Evolutionary conservation across 2,113 vertebrate genomes (phyloP), one percentile per base, ranked within the genome.

Genomic region (Heterotis niloticus): DNA sequence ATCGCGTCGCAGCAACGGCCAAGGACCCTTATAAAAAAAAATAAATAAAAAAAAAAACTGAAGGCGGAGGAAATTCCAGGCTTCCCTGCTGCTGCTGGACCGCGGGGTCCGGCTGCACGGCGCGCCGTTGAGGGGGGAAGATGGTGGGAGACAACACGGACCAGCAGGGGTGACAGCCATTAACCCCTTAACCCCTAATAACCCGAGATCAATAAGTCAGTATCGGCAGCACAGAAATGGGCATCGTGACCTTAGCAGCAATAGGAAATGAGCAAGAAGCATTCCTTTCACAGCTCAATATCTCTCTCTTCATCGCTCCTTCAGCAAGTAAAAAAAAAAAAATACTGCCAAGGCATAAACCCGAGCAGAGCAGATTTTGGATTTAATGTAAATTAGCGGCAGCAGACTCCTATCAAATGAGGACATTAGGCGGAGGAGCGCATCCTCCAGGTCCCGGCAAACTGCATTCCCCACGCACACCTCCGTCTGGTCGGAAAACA

Each of bases 111-210:
- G 12, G 10, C 12, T 29, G 69, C 29, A 10, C 16, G 20, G 66
- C 44, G 67, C 67, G 44, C 44, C 67, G 20, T 70, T 26, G 18
- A 29, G 26, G 34, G 54, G 23, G 28, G 51, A 17, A 57, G 52
- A 17, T 54, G 34, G 17, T 17, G 9, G 34, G 54, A 59, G 74
- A 64, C 56, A 16, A 62, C 92, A 93, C 26, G 52, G 60, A 34
- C 28, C 28, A 18, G 28, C 59, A 29, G 29, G 60, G 28, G 23
- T 17, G 75, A 28, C 14, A 57, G 51, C n/a, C 51, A 68, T 78
- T 78, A 78, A 78, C 65, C 52, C 64, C 54, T 69, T 70, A 75
- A 75, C 59, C 71, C 24, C 71, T 59, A 66, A 52, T 77, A 66
- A 67, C 76, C 44, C 3, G 14, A 68, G 51, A 78, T 59, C 54